These are phyloP conservation scores for Taenaris catops DNA, from an alignment of 2,888 invertebrate species.

Conservation along the genomic window DNA sequence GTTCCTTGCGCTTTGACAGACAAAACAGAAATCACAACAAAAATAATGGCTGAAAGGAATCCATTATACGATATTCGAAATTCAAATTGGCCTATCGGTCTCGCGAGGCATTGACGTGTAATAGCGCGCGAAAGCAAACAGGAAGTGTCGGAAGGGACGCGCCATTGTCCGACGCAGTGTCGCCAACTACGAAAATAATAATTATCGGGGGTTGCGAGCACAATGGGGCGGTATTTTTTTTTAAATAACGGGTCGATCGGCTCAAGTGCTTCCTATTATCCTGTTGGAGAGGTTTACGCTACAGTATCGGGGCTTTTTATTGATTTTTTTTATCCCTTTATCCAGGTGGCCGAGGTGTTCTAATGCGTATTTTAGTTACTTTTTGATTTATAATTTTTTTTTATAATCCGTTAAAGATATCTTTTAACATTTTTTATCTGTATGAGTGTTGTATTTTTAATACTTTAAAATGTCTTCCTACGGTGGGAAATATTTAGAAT, in stretches of 20 bases:
- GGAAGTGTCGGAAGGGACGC: constrained; percentile 68
- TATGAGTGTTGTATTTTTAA: no score
- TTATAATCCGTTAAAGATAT: constrained; percentile 45
- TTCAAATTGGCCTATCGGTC: constrained; percentile 75
- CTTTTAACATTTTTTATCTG: no score
- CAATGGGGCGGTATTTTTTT: constrained; percentile 39
- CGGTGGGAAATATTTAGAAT: no score
- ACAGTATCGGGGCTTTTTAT: constrained; percentile 55
- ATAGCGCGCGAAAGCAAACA: constrained; percentile 79
- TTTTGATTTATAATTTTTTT: constrained; percentile 47
- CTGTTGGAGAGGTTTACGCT: constrained; percentile 62
- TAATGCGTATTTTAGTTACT: constrained; percentile 61
- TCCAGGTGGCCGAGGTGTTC: constrained; percentile 67
- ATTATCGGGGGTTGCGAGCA: constrained; percentile 71
- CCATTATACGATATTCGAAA: constrained; percentile 65
- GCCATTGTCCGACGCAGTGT: constrained; percentile 69
- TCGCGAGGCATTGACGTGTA: constrained; percentile 71
- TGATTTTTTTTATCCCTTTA: constrained; percentile 42
- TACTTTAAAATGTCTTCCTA: no score
- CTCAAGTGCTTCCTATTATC: constrained; percentile 75
- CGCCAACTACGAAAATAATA: constrained; percentile 79
- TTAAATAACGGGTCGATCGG: constrained; percentile 70
- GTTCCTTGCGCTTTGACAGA: constrained; percentile 26
- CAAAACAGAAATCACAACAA: constrained; percentile 56
- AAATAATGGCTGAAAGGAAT: constrained; percentile 52